Conservation (phyloP, 2,888 invertebrate species). For the Lydus trimaculatus region DNA sequence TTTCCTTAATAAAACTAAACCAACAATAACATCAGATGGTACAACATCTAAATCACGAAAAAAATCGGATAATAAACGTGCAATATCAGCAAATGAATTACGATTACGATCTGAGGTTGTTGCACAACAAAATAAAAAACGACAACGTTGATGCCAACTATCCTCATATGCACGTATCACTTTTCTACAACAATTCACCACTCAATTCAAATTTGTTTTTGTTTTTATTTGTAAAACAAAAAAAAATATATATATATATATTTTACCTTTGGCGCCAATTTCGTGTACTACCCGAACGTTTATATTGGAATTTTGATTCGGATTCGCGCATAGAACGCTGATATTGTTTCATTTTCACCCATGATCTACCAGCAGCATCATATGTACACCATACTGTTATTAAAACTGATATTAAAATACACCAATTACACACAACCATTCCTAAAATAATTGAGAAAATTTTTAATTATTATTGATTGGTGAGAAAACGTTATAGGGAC, state of each 20-base stretch:
- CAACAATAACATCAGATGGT: slow-evolving; percentile 87
- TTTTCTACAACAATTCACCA: slow-evolving; percentile 70
- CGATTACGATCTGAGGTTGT: slow-evolving; percentile 77
- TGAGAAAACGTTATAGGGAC: background rate
- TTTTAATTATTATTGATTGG: background rate
- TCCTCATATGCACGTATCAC: slow-evolving; percentile 86
- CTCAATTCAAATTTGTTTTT: too few species aligned
- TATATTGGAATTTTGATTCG: slow-evolving; percentile 78
- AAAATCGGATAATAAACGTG: slow-evolving; percentile 82
- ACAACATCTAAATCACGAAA: slow-evolving; percentile 89
- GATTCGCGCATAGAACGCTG: slow-evolving; percentile 82
- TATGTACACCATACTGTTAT: slow-evolving; percentile 87
- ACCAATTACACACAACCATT: slow-evolving; percentile 80
- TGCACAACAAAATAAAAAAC: slow-evolving; percentile 84
- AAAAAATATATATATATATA: too few species aligned
- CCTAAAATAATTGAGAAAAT: slow-evolving; percentile 60
- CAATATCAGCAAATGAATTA: slow-evolving; percentile 87
- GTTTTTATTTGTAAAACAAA: too few species aligned
- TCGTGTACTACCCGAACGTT: slow-evolving; percentile 77
- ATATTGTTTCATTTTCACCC: slow-evolving; percentile 90
- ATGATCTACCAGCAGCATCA: slow-evolving; percentile 86
- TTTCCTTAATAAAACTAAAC: slow-evolving; percentile 78
- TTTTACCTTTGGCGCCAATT: slow-evolving; percentile 84
- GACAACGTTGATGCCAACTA: slow-evolving; percentile 86
- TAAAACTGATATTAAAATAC: slow-evolving; percentile 73